Base-by-base conservation (phyloP, 2,113 vertebrate genomes). In the Enhydra lutris region DNA sequence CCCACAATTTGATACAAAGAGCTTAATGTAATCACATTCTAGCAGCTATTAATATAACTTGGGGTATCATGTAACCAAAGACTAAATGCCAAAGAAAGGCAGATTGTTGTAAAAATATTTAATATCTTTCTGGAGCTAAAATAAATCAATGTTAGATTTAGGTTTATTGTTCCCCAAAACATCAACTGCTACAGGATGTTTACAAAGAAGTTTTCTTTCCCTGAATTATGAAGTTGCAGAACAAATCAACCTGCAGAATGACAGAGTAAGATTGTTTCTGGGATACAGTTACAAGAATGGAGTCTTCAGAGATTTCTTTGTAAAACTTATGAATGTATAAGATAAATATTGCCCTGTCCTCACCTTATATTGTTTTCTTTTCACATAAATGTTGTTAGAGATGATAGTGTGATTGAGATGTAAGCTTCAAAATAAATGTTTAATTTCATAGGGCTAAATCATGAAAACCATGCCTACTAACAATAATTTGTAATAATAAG, bases 361-460 rank as follows among this genome's bases (percentile, higher is more conserved):
- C 78, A 86, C 18, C 29, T 89, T 83, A 87, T 15, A 67, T 85
- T 87, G 52, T 69, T 78, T 81, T 47, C 76, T 95, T 93, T 89
- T 74, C 24, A 36, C n/a, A 84, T 65, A 74, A 87, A 15, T 15
- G 50, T 96, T 31, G 15, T 89, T 87, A 84, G 45, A 96, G 63
- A 92, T 69, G 36, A 7, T 29, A 74, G 1, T 45, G 71, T 88
- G 29, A 94, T 57, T 87, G 63, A 94, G 50, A 87, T n/a, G 18
- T 63, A 89, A 78, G 14, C 20, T 94, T 96, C 63, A 39, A 85
- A 94, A 89, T 47, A 76, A 96, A 82, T 78, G 73, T 69, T 97
- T 91, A 91, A 92, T 95, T 96, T 95, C 29, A 87, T 23, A 76
- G 36, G 3, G 15, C 20, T 21, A 36, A 95, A 83, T 90, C 20